These are phyloP conservation scores for Oreotrochilus melanogaster DNA, from an alignment of 2,113 vertebrate species.

Conservation along the genomic window DNA sequence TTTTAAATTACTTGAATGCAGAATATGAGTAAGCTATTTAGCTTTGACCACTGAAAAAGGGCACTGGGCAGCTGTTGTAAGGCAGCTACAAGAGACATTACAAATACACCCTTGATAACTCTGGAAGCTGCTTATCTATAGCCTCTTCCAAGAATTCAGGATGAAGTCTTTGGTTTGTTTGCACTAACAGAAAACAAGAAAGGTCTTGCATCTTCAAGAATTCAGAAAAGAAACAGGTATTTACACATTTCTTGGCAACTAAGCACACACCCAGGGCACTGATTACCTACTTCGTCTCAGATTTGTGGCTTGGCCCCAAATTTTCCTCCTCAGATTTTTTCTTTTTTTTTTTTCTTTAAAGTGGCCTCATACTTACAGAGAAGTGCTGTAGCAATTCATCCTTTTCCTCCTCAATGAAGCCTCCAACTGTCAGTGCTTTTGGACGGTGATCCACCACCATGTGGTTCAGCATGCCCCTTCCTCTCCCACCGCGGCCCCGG, in stretches of 20 bases:
- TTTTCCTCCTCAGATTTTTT: not conserved
- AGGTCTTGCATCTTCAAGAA: not conserved
- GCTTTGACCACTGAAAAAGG: not conserved
- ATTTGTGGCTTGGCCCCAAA: not conserved
- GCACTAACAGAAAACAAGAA: not conserved
- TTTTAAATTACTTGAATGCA: not conserved
- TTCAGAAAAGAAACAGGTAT: not conserved
- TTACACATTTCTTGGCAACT: not conserved
- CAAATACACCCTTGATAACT: not conserved
- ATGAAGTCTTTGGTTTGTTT: not conserved
- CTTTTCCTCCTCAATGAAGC: constrained; percentile 92
- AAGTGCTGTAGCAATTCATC: constrained; percentile 96
- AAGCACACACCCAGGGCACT: not conserved
- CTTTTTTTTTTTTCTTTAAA: not conserved
- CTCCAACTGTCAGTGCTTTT: constrained; percentile 88
- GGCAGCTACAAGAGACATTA: not conserved
- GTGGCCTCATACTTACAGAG: constrained; percentile 82
- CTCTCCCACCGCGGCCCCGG: constrained; percentile 86
- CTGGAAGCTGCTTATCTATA: not conserved
- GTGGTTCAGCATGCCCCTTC: constrained; percentile 85
- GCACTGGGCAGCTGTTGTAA: not conserved
- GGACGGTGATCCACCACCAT: constrained; percentile 98
- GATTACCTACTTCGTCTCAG: not conserved
- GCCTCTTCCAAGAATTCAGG: not conserved
- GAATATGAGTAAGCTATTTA: not conserved